Base-by-base conservation (phyloP, 2,888 invertebrate genomes). In the Polyommatus iphigenia region DNA sequence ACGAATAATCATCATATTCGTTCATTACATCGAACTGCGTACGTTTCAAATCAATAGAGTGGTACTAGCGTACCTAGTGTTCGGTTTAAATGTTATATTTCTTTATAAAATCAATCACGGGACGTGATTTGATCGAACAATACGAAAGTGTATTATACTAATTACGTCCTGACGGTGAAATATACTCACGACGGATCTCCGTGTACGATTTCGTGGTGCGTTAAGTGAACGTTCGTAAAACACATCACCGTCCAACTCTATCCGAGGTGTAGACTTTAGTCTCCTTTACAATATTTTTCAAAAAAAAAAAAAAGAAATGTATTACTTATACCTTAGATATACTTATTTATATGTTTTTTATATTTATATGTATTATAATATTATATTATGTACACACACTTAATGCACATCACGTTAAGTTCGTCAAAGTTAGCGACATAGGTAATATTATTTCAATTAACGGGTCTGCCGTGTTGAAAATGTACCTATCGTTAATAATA, bases 71-170 rank as follows among this genome's bases (percentile, higher is more conserved):
- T 78, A 79, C 78, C 59, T 73, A 76, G 79, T 46, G 71, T 78
- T 76, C 59, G 59, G 76, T 79, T 79, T 79, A 79, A 79, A 78
- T 77, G 24, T 76, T 46, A 76, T 78, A 78, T 79, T 76, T 78
- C 78, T 79, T 50, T 76, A 79, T 77, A 77, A 76, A 79, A 72
- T 72, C 36, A 72, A 72, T 24, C 20, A 20, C 24, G 10, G 8
- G 7, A 67, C 77, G 29, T 29, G 3, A 46, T n/a, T 18, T 29
- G 13, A 77, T 18, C 46, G 13, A 29, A 32, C 18, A 2, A 71
- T 46, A 24, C 20, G 32, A 77, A 62, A 24, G 62, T 62, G 20
- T 62, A 62, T 62, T 62, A 62, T 62, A 20, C 62, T 62, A 62
- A 62, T 62, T 24, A 62, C 24, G 62, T 62, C 62, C 62, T 62